Evolutionary conservation across 2,113 vertebrate genomes (phyloP), one percentile per base, ranked within the genome.

Genomic region (Butastur rufipennis): DNA sequence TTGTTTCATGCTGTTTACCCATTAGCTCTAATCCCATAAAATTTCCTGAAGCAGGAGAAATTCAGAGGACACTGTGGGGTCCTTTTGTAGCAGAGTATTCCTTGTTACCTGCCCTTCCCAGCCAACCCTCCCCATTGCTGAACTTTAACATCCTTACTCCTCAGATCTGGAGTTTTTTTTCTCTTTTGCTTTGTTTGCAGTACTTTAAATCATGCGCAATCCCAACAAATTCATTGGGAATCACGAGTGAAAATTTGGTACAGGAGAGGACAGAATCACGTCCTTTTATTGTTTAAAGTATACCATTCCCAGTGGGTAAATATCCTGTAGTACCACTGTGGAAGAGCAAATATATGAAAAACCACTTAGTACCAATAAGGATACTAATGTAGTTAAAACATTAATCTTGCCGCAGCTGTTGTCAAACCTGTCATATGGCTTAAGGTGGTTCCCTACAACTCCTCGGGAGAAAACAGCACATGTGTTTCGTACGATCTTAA

Each of bases 331-430:
- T 47, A 96, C 79, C 74, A 74, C 89, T 90, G 84, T 85, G 79
- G 81, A 95, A 90, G 78, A 96, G 87, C 81, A 91, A 96, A 96
- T 93, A 80, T 40, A 89, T 87, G 96, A 96, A 85, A 94, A 96
- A 93, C 45, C 90, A 93, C 94, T 97, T 94, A 95, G 81, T 87
- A 95, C 93, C 91, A 93, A 74, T 93, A 88, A 90, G 43, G 89
- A 81, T 86, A 67, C 67, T 95, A 97, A 95, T 86, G 74, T 2
- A 96, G 91, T 95, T 95, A 81, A 92, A 78, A 29, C 86, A 91
- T 96, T 94, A 88, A 96, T 97, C 95, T 93, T 96, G 26, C 87
- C 86, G 93, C 96, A 97, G 94, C 96, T 97, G 95, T 94, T 93
- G 87, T 96, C 93, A 91, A n/a, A 91, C 42, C 67, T 86, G 84